Evolutionary conservation across 2,797 vertebrate species (phyloP), one percentile per base, ranked within the genome.

Genomic region (Acomys russatus): DNA sequence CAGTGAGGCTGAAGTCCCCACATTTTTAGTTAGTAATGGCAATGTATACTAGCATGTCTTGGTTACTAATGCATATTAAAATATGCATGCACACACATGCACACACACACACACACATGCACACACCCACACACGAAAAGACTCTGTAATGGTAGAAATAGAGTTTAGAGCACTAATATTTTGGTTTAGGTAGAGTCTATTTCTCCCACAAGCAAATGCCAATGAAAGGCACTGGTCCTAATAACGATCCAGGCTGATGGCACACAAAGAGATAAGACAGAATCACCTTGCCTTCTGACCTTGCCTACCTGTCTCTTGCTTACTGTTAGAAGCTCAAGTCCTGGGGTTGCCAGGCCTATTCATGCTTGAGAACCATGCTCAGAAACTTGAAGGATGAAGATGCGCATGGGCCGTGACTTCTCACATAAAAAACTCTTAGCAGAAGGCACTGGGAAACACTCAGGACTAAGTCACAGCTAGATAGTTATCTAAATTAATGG

Each of bases 361-460:
- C 20, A 17, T 17, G 38, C 23, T 70, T 0, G 0, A 44, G 54
- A n/a, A 30, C 15, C 84, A 88, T 20, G 84, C 76, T 95, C 49
- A 30, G 79, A 56, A 88, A 68, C 77, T 22, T 92, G 64, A 89
- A 85, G 73, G 77, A 92, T 18, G 49, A 94, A 28, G 44, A 54
- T 56, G 8, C 8, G 82, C 22, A 44, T 9, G 51, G 51, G 12
- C 79, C 91, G 35, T 7, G 59, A 84, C 3, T 84, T 84, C 63
- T 64, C 30, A 70, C 59, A 88, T 20, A n/a, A 90, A 90, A 23
- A 94, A 74, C 30, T 70, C 78, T 94, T 73, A 93, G 74, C 78
- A 35, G 70, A 92, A 93, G 56, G 71, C 35, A 78, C 80, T 86
- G 33, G 35, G 51, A 73, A 82, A 59, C 4, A 11, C 44, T 15